Evolutionary conservation across 2,113 vertebrate species (phyloP).

Genomic region (Onychostruthus taczanowskii): DNA sequence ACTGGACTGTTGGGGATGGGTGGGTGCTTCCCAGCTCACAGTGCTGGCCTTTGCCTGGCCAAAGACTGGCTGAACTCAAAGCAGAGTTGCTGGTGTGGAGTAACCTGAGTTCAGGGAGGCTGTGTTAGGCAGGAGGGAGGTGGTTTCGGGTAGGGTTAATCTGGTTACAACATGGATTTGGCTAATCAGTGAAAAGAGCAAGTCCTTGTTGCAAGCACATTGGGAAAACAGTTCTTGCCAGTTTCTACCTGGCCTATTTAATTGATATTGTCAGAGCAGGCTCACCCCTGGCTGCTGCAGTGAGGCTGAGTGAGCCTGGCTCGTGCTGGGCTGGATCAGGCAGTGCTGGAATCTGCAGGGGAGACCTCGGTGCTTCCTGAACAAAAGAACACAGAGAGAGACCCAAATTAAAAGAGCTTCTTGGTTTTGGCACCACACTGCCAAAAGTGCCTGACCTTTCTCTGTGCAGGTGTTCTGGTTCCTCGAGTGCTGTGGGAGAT

Average conservation of each 20-base stretch:
- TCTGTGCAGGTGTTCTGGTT: not conserved
- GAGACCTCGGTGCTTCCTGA: accelerated
- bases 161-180: not conserved
- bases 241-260: not conserved
- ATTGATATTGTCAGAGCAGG: not conserved
- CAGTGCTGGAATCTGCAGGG: not conserved
- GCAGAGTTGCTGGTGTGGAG: not conserved
- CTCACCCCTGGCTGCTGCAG: not conserved
- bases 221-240: not conserved
- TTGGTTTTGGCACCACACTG: not conserved
- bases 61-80: not conserved
- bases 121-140: not conserved
- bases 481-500: not conserved
- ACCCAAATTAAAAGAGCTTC: not conserved
- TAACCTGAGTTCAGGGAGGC: not conserved
- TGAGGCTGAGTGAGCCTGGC: not conserved
- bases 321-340: not conserved
- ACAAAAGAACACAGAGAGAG: not conserved
- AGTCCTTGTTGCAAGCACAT: not conserved
- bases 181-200: not conserved
- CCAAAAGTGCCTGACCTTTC: not conserved
- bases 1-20: accelerated
- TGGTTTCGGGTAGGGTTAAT: not conserved
- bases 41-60: not conserved
- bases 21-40: not conserved